phyloP scores from a whole-genome alignment of 2,113 vertebrate genomes.

The Anolis sagrei region DNA sequence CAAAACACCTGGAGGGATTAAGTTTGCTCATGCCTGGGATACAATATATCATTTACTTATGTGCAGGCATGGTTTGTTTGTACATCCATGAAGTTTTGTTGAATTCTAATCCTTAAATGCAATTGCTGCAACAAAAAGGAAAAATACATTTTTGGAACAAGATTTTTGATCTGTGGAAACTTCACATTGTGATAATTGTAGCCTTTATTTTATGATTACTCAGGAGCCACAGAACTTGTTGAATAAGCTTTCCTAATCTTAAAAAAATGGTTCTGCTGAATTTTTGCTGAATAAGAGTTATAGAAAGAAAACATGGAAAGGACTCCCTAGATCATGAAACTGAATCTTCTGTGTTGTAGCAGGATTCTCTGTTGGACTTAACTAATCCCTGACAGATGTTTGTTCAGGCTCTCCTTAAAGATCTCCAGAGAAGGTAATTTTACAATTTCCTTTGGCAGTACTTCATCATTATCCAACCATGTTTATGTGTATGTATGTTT shows the following conservation, averaged over 20 bases:
- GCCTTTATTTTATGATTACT: background rate
- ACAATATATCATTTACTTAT: background rate
- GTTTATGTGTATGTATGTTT: background rate
- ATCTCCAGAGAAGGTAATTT: background rate
- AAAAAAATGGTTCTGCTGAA: background rate
- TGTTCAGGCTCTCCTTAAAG: background rate
- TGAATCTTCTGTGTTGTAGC: background rate
- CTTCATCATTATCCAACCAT: background rate
- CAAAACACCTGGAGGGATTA: no score
- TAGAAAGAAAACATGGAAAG: background rate
- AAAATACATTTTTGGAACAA: background rate
- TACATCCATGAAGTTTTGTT: background rate
- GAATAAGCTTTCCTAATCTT: background rate
- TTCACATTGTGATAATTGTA: background rate
- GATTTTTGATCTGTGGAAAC: background rate
- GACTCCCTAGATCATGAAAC: background rate
- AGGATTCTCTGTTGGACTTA: background rate
- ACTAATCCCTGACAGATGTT: constrained; percentile 3
- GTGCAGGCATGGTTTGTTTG: background rate
- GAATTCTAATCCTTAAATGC: background rate
- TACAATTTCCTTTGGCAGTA: background rate
- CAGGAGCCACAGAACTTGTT: background rate
- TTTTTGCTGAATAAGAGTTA: background rate
- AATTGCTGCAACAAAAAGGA: background rate
- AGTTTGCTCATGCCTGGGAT: no score